Conservation (phyloP, 2,797 vertebrate species). For the Sebastes taczanowskii region DNA sequence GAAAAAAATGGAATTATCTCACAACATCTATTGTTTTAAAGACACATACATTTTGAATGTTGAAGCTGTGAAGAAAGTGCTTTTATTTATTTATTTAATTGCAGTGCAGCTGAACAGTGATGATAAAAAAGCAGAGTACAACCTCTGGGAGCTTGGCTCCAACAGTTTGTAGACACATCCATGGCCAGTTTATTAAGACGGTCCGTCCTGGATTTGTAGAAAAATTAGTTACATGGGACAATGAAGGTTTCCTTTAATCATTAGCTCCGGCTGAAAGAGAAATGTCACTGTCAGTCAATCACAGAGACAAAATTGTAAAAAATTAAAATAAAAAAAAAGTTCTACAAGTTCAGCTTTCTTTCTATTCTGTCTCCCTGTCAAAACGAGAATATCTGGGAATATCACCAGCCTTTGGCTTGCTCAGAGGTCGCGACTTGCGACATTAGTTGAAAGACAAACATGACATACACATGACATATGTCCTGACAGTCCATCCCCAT, state of each 20-base stretch:
- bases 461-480: neutral
- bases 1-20: neutral
- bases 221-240: neutral
- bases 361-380: neutral
- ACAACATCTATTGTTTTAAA: neutral
- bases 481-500: neutral
- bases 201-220: neutral
- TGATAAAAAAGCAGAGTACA: neutral
- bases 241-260: neutral
- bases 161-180: neutral
- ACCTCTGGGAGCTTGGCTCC: neutral
- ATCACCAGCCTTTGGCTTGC: neutral
- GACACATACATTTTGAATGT: neutral
- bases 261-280: neutral
- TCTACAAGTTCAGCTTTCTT: neutral
- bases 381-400: neutral
- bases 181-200: neutral
- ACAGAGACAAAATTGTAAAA: neutral
- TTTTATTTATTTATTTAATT: neutral
- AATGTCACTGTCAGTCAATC: neutral
- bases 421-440: slow-evolving; percentile 5
- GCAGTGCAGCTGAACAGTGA: neutral
- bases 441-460: slow-evolving; percentile 7
- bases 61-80: neutral
- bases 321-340: neutral